phyloP scores from a whole-genome alignment of 2,888 invertebrate species.

The Timema cristinae region DNA sequence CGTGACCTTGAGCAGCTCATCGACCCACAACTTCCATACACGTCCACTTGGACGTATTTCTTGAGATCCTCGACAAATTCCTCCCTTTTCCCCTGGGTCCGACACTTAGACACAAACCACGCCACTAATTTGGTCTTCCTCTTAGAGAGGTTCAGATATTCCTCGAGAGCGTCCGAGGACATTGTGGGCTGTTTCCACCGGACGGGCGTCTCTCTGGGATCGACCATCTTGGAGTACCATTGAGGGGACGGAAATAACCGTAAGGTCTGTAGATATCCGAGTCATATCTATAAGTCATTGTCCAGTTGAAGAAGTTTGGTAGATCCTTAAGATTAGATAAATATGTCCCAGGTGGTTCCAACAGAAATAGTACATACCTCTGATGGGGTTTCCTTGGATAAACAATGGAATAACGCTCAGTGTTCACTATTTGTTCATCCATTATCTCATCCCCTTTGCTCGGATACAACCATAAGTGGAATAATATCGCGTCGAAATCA shows the following conservation, averaged over 20 bases:
- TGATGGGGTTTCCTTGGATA: conserved; percentile 44
- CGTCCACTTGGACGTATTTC: conserved; percentile 46
- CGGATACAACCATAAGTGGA: conserved; percentile 42
- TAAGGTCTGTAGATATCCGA: conserved; percentile 66
- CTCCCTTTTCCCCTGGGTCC: conserved; percentile 47
- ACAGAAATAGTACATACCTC: conserved; percentile 49
- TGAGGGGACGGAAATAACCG: conserved; percentile 44
- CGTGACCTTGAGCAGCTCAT: conserved; percentile 43
- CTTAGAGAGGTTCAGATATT: too few relatives aligned
- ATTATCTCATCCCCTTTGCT: conserved; percentile 41
- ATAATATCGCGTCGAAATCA: conserved; percentile 51
- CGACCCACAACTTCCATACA: conserved; percentile 46
- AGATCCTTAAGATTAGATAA: conserved; percentile 35
- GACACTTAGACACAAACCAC: conserved; percentile 56
- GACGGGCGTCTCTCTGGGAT: neutral
- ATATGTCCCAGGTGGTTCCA: conserved; percentile 46
- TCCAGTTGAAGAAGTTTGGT: conserved; percentile 60
- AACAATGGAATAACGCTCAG: too few relatives aligned
- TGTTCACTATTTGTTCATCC: too few relatives aligned
- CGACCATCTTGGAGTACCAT: too few relatives aligned
- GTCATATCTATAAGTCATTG: conserved; percentile 60
- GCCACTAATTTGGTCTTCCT: conserved; percentile 37
- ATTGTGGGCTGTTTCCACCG: neutral
- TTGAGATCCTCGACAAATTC: conserved; percentile 45
- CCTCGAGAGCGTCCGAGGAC: too few relatives aligned